Evolutionary conservation across 2,113 vertebrate genomes (phyloP), one percentile per base, ranked within the genome.

Genomic region (Prolemur simus): DNA sequence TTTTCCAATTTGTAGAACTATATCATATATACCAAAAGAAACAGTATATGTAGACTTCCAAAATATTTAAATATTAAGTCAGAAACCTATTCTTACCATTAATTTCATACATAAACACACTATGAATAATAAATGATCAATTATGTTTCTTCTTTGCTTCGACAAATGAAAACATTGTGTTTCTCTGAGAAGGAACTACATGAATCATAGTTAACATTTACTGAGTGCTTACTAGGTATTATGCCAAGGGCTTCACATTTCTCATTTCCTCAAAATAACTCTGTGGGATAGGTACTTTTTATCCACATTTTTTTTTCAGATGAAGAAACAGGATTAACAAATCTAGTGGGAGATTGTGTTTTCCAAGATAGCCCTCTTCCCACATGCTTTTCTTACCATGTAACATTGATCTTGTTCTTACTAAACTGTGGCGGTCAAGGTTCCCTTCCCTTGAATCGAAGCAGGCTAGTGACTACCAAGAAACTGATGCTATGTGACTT

Each of bases 111-210:
- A 18, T 49, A 91, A 88, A 76, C 29, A 56, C 4, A 92, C 8
- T 29, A 45, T n/a, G 34, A 69, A 52, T 32, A 96, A 13, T 47
- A 58, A 86, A 64, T 64, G 29, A 42, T 18, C 8, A 56, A 27
- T 82, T 52, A 87, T 45, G 78, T 93, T 94, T 89, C 74, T 87
- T 74, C 49, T 52, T 63, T 94, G 13, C 20, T 93, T 93, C 86
- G 29, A 69, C 34, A 91, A 87, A 77, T 39, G 25, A 92, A 92
- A 83, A 23, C n/a, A 58, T 5, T 27, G 27, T 39, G 17, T 45
- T 80, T 63, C 13, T 82, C 15, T 68, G 52, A 77, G 17, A 83
- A 93, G 20, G 3, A 87, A 92, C 32, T 77, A 4, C n/a, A 83
- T 87, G 47, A 34, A 32, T 20, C 14, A 60, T 6, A 60, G 47